phyloP scores from a whole-genome alignment of 1,140 invertebrate genomes.

The Asobara japonica region DNA sequence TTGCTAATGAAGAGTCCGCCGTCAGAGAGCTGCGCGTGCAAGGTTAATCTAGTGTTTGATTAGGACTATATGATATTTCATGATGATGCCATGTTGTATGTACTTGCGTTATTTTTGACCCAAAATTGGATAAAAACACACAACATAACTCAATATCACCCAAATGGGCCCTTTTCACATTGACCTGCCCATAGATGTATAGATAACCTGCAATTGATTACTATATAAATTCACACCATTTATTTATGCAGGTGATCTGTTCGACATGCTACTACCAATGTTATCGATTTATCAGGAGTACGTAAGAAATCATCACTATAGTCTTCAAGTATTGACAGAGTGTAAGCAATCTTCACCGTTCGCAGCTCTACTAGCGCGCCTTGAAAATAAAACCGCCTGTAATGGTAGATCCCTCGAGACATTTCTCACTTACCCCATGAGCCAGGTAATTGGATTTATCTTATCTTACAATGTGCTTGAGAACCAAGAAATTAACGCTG shows the following conservation, averaged over 20 bases:
- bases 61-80: too few species aligned
- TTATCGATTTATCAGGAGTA: conserved; percentile 95
- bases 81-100: too few species aligned
- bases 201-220: neutral
- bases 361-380: conserved; percentile 79
- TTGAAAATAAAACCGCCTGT: conserved; percentile 88
- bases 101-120: too few species aligned
- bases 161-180: too few species aligned
- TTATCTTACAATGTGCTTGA: neutral
- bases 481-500: neutral
- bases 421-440: conserved; percentile 95
- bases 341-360: conserved; percentile 90
- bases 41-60: too few species aligned
- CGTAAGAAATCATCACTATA: conserved; percentile 93
- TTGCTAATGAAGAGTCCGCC: too few species aligned
- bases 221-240: neutral
- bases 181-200: neutral
- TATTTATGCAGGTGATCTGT: conserved; percentile 80
- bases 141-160: too few species aligned
- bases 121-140: too few species aligned
- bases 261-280: conserved; percentile 95
- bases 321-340: conserved; percentile 92
- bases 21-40: too few species aligned
- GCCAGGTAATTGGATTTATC: conserved; percentile 75
- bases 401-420: conserved; percentile 88